Evolutionary conservation across 2,797 vertebrate species (phyloP).

Genomic region (Microcaecilia unicolor): DNA sequence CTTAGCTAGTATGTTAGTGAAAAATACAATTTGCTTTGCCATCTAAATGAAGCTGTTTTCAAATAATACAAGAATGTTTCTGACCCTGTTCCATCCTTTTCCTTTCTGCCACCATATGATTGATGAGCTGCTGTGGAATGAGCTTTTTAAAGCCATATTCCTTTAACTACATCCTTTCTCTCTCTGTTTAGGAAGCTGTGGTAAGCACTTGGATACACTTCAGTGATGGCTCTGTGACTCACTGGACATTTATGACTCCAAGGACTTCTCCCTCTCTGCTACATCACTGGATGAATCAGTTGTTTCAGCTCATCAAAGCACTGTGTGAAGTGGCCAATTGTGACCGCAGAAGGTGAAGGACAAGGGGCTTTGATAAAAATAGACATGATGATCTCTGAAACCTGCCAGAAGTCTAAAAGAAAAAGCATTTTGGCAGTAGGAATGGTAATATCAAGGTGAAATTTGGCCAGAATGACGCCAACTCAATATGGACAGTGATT

Average conservation of each 20-base stretch:
- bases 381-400: constrained; percentile 81
- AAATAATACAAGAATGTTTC: too few species aligned
- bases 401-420: constrained; percentile 87
- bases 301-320: constrained; percentile 58
- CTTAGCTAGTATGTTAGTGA: not conserved
- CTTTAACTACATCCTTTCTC: constrained; percentile 12
- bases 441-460: constrained; percentile 70
- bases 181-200: constrained; percentile 76
- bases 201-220: constrained; percentile 92
- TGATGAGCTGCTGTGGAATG: not conserved
- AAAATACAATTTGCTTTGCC: not conserved
- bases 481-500: constrained; percentile 39
- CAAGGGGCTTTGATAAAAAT: constrained; percentile 77
- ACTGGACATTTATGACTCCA: constrained; percentile 76
- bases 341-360: constrained; percentile 79
- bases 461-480: constrained; percentile 65
- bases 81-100: not conserved
- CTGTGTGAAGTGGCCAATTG: constrained; percentile 64
- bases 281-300: constrained; percentile 75
- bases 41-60: too few species aligned
- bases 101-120: not conserved
- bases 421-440: constrained; percentile 75
- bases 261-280: constrained; percentile 75
- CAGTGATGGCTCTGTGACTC: constrained; percentile 83
- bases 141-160: not conserved